Percentiles rank a stretch among this genome's conserved stretches.
These are phyloP conservation scores for Lagopus leucura DNA, from an alignment of 2,113 vertebrate species.

Conservation along the genomic window DNA sequence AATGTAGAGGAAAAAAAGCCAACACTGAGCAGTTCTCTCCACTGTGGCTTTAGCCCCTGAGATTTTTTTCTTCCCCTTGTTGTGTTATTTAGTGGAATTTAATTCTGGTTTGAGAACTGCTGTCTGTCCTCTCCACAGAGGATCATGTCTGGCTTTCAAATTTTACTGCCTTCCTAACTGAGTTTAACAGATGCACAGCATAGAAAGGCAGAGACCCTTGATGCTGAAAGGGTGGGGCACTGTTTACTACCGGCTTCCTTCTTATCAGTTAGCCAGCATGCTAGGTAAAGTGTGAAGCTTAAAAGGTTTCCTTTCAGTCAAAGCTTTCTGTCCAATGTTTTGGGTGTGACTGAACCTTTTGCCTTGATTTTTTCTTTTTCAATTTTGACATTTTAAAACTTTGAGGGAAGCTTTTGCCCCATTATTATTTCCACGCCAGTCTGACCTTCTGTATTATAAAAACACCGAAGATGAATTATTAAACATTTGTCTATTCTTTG, in stretches of 20 bases:
- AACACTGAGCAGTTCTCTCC: background rate
- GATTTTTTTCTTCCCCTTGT: background rate
- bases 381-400: background rate
- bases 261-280: background rate
- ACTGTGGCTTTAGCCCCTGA: background rate
- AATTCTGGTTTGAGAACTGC: background rate
- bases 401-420: background rate
- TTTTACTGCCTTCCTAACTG: background rate
- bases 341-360: background rate
- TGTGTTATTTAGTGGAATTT: background rate
- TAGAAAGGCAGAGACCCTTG: background rate
- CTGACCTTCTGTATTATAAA: background rate
- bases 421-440: background rate
- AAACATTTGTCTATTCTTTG: conserved; percentile 14
- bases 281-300: background rate
- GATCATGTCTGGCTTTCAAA: background rate
- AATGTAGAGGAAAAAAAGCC: background rate
- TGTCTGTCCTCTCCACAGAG: background rate
- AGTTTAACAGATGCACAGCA: background rate
- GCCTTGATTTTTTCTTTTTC: background rate
- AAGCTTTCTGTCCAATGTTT: background rate
- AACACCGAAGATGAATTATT: background rate
- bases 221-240: background rate
- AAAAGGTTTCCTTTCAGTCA: background rate
- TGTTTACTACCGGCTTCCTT: background rate